Evolutionary conservation across 2,888 invertebrate genomes (phyloP), one percentile per base, ranked within the genome.

Genomic region (Lycaena phlaeas): DNA sequence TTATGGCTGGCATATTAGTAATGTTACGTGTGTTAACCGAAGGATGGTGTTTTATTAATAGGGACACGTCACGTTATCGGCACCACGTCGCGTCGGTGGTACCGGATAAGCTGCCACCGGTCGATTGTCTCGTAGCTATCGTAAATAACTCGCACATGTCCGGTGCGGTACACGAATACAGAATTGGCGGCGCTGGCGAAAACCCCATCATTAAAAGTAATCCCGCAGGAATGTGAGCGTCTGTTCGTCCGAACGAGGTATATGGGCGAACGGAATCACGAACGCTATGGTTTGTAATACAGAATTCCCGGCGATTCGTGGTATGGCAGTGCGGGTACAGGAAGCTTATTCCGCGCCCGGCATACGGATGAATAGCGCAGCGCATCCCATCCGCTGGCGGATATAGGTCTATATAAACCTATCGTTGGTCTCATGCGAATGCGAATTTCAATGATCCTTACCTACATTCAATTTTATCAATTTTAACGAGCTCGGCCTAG

Each of bases 141-240:
- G 81, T 84, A 84, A 84, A 84, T 84, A 78, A 84, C 79, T 67
- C 68, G 66, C 59, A 51, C 61, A 65, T 78, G 79, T 81, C 81
- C 79, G 81, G 79, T 75, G 66, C 62, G 64, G 58, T 66, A 64
- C 54, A 60, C 60, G 79, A 72, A 78, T 78, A 77, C 78, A 67
- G 73, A 78, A 69, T 75, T 68, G 61, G 62, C 63, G 56, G 54
- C 57, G 59, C 52, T 68, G 56, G 74, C 72, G 64, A 74, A n/a
- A 77, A 68, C 65, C 67, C 56, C 52, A 50, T 51, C 45, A 31
- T 37, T 39, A 37, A 42, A 22, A 37, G 28, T 36, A 36, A 22
- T 5, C 30, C 36, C 42, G 36, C 34, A 7, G 11, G 11, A 27
- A 14, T 34, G 38, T 40, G 28, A 34, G 17, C 27, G 36, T 9